Evolutionary conservation across 2,888 invertebrate species (phyloP).

Genomic region (Carabus problematicus): DNA sequence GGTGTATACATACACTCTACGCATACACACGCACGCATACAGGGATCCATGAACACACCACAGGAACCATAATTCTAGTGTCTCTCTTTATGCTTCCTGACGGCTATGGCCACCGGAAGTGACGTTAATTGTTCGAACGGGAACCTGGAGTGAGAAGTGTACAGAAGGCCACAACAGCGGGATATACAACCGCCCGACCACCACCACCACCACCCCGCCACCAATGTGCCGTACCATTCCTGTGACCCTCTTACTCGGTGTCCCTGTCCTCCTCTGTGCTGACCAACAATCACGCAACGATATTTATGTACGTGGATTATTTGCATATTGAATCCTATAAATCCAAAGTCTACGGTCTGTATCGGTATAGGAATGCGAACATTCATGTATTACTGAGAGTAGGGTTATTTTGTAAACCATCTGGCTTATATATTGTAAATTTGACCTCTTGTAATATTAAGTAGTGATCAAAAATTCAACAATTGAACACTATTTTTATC

Average conservation of each 20-base stretch:
- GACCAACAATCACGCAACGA: background rate
- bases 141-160: conserved; percentile 18
- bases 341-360: background rate
- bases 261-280: background rate
- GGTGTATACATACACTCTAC: background rate
- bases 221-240: no score
- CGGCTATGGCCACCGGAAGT: conserved; percentile 36
- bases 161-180: background rate
- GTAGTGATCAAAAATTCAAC: conserved; percentile 15
- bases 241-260: background rate
- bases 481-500: background rate
- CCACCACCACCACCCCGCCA: background rate
- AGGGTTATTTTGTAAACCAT: no score
- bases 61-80: conserved; percentile 27
- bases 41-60: background rate
- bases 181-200: background rate
- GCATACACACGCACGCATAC: background rate
- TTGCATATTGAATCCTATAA: background rate
- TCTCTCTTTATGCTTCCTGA: conserved; percentile 23
- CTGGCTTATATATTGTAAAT: conserved; percentile 19
- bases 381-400: no score
- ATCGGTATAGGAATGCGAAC: no score
- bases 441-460: conserved; percentile 36
- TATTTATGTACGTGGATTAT: conserved; percentile 5
- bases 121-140: conserved; percentile 32